Evolutionary conservation across 2,113 vertebrate species (phyloP).

Genomic region (Leptosomus discolor): DNA sequence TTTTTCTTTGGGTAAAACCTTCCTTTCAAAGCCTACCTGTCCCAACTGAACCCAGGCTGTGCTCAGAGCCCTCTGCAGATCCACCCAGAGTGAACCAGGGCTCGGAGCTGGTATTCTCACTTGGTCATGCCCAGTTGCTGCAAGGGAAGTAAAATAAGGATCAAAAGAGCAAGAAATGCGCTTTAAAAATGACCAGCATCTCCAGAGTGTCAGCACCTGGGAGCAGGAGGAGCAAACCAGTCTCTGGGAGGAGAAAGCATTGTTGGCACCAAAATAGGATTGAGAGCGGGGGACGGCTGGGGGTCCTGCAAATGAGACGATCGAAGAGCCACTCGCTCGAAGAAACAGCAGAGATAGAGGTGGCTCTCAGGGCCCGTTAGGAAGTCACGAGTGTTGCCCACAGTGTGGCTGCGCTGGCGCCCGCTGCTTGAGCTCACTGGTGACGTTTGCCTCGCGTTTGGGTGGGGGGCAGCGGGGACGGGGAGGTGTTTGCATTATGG

Average conservation of each 20-base stretch:
- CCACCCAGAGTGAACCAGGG: not conserved
- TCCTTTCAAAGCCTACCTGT: not conserved
- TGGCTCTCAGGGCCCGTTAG: conserved; percentile 50
- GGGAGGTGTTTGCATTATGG: not conserved
- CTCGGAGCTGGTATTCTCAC: fast-evolving
- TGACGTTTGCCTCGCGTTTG: fast-evolving
- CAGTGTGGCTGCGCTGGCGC: not conserved
- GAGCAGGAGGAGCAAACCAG: not conserved
- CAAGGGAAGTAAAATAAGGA: not conserved
- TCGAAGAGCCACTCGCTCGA: not conserved
- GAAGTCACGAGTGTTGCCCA: conserved; percentile 30
- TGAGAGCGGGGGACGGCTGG: not conserved
- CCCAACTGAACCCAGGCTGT: fast-evolving
- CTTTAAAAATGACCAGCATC: conserved; percentile 70
- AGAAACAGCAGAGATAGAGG: not conserved
- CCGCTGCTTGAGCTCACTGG: not conserved
- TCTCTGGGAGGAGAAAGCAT: not conserved
- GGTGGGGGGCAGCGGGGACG: not conserved
- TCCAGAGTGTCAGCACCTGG: conserved; percentile 41
- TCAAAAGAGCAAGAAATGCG: not conserved
- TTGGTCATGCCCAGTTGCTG: not conserved
- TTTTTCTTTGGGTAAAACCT: not conserved
- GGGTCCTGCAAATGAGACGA: not conserved
- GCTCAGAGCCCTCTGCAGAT: not conserved
- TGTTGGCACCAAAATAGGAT: conserved; percentile 27